These are phyloP conservation scores for Hoplostethus atlanticus DNA, from an alignment of 2,797 vertebrate genomes.

Conservation along the genomic window DNA sequence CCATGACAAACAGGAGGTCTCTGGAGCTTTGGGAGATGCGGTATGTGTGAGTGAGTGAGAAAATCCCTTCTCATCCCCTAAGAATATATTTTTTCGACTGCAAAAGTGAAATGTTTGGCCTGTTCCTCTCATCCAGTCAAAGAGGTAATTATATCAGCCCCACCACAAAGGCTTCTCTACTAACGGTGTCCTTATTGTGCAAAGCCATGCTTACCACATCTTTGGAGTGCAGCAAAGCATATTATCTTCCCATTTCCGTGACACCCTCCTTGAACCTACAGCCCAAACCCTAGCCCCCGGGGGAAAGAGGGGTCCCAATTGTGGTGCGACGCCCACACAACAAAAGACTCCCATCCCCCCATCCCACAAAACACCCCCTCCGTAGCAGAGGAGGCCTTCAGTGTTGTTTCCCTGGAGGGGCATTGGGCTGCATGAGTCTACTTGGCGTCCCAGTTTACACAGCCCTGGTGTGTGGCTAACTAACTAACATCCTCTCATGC, in stretches of 20 bases:
- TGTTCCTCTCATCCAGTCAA: neutral
- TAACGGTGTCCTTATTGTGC: neutral
- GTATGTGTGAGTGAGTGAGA: neutral
- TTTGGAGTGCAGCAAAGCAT: constrained; percentile 18
- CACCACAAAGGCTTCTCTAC: neutral
- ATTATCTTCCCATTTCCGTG: constrained; percentile 37
- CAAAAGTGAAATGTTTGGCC: neutral
- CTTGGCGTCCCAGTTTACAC: constrained; percentile 47
- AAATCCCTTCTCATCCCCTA: neutral
- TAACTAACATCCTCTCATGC: neutral
- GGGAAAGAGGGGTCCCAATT: constrained; percentile 53
- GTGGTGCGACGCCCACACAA: constrained; percentile 53
- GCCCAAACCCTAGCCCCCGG: constrained; percentile 34
- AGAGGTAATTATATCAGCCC: neutral
- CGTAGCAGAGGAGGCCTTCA: constrained; percentile 34
- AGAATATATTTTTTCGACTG: neutral
- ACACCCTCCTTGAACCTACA: constrained; percentile 48
- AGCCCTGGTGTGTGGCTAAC: constrained; percentile 4
- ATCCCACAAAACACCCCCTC: neutral
- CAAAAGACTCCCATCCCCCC: constrained; percentile 61
- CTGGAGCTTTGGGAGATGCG: constrained; percentile 7
- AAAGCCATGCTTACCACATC: constrained; percentile 7
- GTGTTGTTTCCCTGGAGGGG: constrained; percentile 54
- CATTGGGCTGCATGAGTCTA: constrained; percentile 38
- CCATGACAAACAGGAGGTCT: constrained; percentile 24